A percentile compares a stretch with the other conserved stretches of the same genome.
phyloP scores from a whole-genome alignment of 2,113 vertebrate genomes.

The Gallinago jamesoni region DNA sequence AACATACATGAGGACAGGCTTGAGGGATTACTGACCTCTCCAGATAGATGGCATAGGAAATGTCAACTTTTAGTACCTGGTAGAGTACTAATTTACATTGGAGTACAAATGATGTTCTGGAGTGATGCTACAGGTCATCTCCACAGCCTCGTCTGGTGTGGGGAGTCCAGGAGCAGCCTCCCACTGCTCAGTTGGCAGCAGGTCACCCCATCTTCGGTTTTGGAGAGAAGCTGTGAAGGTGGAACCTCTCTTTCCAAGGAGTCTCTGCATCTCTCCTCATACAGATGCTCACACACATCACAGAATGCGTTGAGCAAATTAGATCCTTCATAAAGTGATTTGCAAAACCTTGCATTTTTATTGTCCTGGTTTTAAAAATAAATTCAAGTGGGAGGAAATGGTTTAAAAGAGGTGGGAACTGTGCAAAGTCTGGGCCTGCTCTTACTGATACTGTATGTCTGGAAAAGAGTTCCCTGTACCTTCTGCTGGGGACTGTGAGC shows the following conservation, averaged over 20 bases:
- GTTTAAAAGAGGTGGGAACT: background rate
- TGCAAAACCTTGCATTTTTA: background rate
- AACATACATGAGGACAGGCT: background rate
- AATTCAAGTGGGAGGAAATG: background rate
- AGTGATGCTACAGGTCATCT: background rate
- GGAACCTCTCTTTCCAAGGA: background rate
- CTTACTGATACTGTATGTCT: background rate
- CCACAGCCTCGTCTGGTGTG: background rate
- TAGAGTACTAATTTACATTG: background rate
- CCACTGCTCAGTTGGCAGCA: background rate
- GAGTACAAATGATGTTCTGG: background rate
- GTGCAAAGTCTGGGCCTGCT: background rate
- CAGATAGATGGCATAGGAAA: background rate
- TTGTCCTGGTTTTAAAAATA: slow-evolving; percentile 23
- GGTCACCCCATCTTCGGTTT: background rate
- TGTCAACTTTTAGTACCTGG: background rate
- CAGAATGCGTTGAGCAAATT: fast-evolving
- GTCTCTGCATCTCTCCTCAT: background rate
- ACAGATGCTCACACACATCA: background rate
- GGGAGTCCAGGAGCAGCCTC: background rate
- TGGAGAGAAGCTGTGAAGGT: background rate
- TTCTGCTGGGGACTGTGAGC: background rate
- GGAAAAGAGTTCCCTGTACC: background rate
- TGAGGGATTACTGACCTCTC: background rate
- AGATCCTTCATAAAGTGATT: background rate